Conservation (phyloP, 2,113 vertebrate genomes). For the Haplochromis vanheusdeni region DNA sequence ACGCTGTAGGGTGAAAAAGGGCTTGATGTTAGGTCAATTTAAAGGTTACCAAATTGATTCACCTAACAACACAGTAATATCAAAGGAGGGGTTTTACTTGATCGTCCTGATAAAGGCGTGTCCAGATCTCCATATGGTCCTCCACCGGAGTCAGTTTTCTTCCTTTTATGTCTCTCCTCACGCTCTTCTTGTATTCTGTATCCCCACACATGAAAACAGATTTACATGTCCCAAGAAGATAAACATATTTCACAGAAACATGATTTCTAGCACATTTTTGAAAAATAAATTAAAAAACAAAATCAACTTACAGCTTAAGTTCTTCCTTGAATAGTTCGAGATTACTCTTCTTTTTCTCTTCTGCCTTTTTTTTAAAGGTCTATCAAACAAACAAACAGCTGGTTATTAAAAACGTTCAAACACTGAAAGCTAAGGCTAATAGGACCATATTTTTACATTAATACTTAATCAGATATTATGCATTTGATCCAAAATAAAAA, state of each 20-base stretch:
- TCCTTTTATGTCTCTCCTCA: conserved; percentile 74
- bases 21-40: not conserved
- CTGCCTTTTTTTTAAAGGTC: conserved; percentile 69
- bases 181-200: conserved; percentile 78
- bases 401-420: not conserved
- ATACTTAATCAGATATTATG: not conserved
- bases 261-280: not conserved
- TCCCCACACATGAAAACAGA: not conserved
- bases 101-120: conserved; percentile 58
- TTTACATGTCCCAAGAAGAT: not conserved
- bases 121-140: conserved; percentile 57
- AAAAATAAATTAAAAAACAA: not conserved
- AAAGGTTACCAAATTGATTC: not conserved
- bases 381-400: conserved; percentile 19
- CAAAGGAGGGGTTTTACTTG: conserved; percentile 46
- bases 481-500: not conserved
- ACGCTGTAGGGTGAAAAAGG: conserved; percentile 33
- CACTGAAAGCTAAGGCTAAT: not conserved
- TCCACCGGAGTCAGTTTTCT: conserved; percentile 64
- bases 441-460: not conserved
- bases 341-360: conserved; percentile 79
- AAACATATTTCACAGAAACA: not conserved
- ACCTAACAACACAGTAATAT: too few relatives aligned
- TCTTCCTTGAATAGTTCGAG: conserved; percentile 79
- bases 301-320: conserved; percentile 69